Conservation (phyloP, 2,113 vertebrate genomes). For the Nerophis ophidion region DNA sequence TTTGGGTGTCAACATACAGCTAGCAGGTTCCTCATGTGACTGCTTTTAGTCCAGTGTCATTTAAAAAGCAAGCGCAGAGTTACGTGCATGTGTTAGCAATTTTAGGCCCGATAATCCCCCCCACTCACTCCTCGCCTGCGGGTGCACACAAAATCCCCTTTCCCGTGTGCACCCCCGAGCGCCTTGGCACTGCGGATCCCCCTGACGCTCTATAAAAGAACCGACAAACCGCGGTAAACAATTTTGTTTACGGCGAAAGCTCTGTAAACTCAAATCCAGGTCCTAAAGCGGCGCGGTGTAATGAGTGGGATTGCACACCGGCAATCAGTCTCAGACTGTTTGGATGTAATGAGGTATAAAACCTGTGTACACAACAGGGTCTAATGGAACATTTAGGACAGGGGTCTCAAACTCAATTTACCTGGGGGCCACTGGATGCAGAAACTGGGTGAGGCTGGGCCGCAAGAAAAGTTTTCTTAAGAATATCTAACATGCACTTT, state of each 20-base stretch:
- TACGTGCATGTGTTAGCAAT: slow-evolving; percentile 60
- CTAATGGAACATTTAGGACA: background rate
- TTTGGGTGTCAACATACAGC: slow-evolving; percentile 1
- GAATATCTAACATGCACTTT: too few species aligned
- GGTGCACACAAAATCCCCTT: slow-evolving; percentile 27
- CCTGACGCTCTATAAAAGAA: slow-evolving; percentile 30
- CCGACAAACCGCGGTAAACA: slow-evolving; percentile 36
- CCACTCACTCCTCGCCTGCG: slow-evolving; percentile 21
- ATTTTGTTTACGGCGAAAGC: slow-evolving; percentile 33
- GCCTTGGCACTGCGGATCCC: slow-evolving; percentile 26
- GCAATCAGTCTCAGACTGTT: slow-evolving; percentile 12
- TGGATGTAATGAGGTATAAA: slow-evolving; percentile 10
- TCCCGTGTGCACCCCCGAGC: slow-evolving; percentile 13
- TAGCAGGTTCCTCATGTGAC: background rate
- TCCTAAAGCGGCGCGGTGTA: slow-evolving; percentile 12
- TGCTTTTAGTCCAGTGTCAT: slow-evolving; percentile 15
- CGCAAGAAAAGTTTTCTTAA: too few species aligned
- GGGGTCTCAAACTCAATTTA: too few species aligned
- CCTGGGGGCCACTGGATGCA: too few species aligned
- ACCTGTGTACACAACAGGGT: background rate
- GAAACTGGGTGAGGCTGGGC: too few species aligned
- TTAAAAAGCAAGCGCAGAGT: slow-evolving; percentile 29
- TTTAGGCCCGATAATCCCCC: slow-evolving; percentile 42
- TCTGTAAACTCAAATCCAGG: slow-evolving; percentile 14
- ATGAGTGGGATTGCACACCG: slow-evolving; percentile 5